Base-by-base conservation (phyloP, 2,888 invertebrate genomes). In the Drosophila atroscutellata region DNA sequence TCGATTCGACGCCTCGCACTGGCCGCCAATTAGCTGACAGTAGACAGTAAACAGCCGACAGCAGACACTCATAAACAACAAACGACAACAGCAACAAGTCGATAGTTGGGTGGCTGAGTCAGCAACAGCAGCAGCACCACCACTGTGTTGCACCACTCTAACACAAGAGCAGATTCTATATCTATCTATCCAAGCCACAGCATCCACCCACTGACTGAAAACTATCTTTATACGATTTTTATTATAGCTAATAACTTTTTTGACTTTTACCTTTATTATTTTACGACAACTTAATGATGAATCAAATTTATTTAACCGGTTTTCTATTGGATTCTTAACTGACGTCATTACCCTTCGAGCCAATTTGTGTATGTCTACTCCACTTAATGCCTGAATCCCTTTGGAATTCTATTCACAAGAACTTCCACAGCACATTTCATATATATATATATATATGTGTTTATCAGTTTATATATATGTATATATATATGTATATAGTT, bases 1-100 rank as follows among this genome's bases (percentile, higher is more conserved):
- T 51, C 75, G 59, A 61, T 42, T 49, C 55, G 63, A 73, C 77
- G 77, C 75, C 81, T 71, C 79, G 54, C 61, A 75, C 76, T 69
- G 83, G 66, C 68, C 77, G 80, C 76, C 83, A 82, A 81, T 81
- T 81, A 82, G 83, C 68, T 62, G 58, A 57, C 45, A 45, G 26
- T 37, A 55, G 37, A 54, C 71, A 72, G 52, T 71, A 42, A 36
- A 51, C 70, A 71, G 51, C 67, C 59, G 58, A 50, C 70, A 70
- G 51, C 67, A 62, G 70, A 68, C 45, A 45, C 65, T 69, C 52
- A 63, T 56, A 70, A 75, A 76, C 66, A 76, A 56, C 64, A 70
- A 60, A 59, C 39, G 55, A 57, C 39, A 61, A 7, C 39, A 56
- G 39, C 55, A 47, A 36, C 36, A 51, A 58, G 51, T 42, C 55